A percentile compares a stretch with the other conserved stretches of the same genome.
These are phyloP conservation scores for Calycopis cecrops DNA, from an alignment of 1,140 invertebrate species.

Conservation along the genomic window DNA sequence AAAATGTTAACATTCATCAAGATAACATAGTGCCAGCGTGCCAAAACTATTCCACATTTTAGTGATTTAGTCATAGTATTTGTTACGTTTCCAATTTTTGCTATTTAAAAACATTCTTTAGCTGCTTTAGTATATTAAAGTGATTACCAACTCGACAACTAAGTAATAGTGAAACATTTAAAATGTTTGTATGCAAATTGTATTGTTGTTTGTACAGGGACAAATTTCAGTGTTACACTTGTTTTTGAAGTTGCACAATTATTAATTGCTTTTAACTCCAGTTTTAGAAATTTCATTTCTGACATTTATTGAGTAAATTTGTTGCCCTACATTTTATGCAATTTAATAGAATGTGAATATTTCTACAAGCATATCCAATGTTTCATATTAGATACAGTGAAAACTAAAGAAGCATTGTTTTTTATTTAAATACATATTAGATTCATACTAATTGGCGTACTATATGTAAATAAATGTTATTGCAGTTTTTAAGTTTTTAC, in stretches of 20 bases:
- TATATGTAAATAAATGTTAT: no score
- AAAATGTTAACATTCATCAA: conserved; percentile 18
- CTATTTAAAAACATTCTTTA: neutral
- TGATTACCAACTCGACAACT: neutral
- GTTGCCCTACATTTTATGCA: neutral
- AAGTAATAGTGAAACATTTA: neutral
- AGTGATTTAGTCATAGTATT: conserved; percentile 21
- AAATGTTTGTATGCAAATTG: neutral
- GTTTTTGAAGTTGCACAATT: conserved; percentile 10
- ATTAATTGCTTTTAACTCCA: neutral
- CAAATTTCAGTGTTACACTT: conserved; percentile 1
- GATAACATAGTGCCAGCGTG: conserved; percentile 37
- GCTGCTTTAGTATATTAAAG: neutral
- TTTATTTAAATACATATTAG: no score
- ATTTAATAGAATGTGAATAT: neutral
- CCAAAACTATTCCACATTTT: conserved; percentile 27
- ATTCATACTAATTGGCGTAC: no score
- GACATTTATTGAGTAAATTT: neutral
- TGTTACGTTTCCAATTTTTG: conserved; percentile 4
- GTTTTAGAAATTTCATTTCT: no score
- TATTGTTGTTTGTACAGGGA: neutral
- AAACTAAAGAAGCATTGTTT: no score
- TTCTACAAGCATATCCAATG: no score
- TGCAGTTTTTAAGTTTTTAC: no score
- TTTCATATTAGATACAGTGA: no score